phyloP scores from a whole-genome alignment of 1,140 invertebrate genomes.

The Coenobita brevimanus region DNA sequence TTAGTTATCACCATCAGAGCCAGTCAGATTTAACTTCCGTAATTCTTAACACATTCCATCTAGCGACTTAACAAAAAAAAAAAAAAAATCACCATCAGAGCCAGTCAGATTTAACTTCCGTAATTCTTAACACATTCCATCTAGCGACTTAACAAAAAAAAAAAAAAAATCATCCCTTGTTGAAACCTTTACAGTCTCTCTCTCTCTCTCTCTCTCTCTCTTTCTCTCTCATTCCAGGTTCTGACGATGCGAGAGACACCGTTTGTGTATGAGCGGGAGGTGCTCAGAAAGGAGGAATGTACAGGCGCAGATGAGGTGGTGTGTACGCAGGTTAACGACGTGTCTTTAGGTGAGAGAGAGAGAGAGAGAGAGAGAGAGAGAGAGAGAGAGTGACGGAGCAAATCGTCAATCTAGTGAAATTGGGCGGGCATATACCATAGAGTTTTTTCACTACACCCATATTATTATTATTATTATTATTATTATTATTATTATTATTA shows the following conservation, averaged over 20 bases:
- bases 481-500: too few relatives aligned
- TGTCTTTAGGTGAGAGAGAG: slow-evolving; percentile 1
- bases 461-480: too few relatives aligned
- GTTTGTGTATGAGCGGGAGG: slow-evolving; percentile 89
- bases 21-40: too few relatives aligned
- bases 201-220: background rate
- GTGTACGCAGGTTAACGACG: slow-evolving; percentile 85
- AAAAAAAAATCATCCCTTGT: background rate
- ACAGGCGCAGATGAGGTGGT: slow-evolving; percentile 80
- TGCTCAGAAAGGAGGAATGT: slow-evolving; percentile 73
- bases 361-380: slow-evolving; percentile 1
- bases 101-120: too few relatives aligned
- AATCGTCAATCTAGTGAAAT: background rate
- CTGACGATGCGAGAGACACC: slow-evolving; percentile 96
- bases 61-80: background rate
- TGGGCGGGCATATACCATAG: too few relatives aligned
- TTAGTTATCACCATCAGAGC: too few relatives aligned
- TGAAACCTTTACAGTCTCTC: background rate
- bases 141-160: background rate
- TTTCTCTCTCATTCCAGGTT: slow-evolving; percentile 74
- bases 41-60: too few relatives aligned
- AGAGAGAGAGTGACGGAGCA: background rate
- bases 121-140: too few relatives aligned
- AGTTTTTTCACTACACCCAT: too few relatives aligned
- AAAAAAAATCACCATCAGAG: too few relatives aligned